Evolutionary conservation across 2,888 invertebrate genomes (phyloP), one percentile per base, ranked within the genome.

Genomic region (Quadriops clusia): DNA sequence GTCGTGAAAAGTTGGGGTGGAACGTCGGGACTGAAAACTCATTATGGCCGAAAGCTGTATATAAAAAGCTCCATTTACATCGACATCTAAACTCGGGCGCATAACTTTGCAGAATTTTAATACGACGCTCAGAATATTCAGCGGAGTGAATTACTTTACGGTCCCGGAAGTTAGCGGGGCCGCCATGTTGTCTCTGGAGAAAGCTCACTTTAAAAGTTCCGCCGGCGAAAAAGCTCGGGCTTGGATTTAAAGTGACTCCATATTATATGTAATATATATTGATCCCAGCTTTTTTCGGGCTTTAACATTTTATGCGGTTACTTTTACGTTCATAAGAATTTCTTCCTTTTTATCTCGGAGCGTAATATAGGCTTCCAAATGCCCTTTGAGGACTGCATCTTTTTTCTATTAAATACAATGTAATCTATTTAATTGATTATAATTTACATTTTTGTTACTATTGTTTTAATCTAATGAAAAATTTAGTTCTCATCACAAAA

Each of bases 131-230:
- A 39, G 47, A 47, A 51, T 52, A 53, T 49, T 48, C 51, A 42
- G 41, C 40, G 47, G 47, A 53, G 55, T 51, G 54, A 55, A 57
- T 57, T 50, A 50, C 50, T 45, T 46, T 46, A 39, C 38, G 39
- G 39, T 34, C 39, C 32, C 31, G 22, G 23, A 23, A 30, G 28
- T 23, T 28, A 22, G 22, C 32, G 32, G 32, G 23, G 38, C 35
- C 42, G 54, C 58, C 56, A 56, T 58, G 46, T 58, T 58, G 57
- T 56, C 56, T 49, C 58, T 37, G 39, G 53, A 52, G 56, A 43
- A 37, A 49, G 53, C 53, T 56, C 54, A 53, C 42, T 56, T 58
- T 56, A 54, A 56, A 57, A 57, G 51, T 53, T 55, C 49, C 47
- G 47, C 40, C 42, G 50, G 50, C 51, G 53, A 45, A 49, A 47